These are phyloP conservation scores for Eristalis tenax DNA, from an alignment of 2,888 invertebrate species.

Conservation along the genomic window DNA sequence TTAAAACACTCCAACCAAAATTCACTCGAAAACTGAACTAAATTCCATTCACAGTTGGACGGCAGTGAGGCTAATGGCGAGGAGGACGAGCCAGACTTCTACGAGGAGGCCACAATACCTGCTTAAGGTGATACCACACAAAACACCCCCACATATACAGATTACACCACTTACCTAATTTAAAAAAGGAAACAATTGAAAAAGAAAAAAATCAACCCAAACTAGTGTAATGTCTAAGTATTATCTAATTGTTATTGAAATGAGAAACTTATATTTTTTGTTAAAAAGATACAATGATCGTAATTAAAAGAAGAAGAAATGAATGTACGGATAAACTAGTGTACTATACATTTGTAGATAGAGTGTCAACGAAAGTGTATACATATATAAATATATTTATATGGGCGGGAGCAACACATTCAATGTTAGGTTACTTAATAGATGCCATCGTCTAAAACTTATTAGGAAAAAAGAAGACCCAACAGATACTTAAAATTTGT, in stretches of 20 bases:
- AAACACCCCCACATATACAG: neutral
- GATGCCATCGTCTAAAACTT: neutral
- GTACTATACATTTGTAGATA: slow-evolving; percentile 58
- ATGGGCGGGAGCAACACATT: slow-evolving; percentile 53
- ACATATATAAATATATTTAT: slow-evolving; percentile 31
- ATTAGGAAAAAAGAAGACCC: neutral
- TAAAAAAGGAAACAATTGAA: slow-evolving; percentile 30
- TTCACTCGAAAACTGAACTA: neutral
- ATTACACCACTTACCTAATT: slow-evolving; percentile 30
- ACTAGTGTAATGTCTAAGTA: slow-evolving; percentile 57
- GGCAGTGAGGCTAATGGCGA: slow-evolving; percentile 91
- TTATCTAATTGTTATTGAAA: slow-evolving; percentile 63
- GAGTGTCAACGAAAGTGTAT: slow-evolving; percentile 55
- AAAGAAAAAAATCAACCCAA: slow-evolving; percentile 19
- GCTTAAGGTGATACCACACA: slow-evolving; percentile 82
- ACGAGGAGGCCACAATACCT: slow-evolving; percentile 93
- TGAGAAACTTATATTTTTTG: slow-evolving; percentile 41
- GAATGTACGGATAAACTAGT: slow-evolving; percentile 32
- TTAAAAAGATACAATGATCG: slow-evolving; percentile 11
- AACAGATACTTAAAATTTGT: slow-evolving; percentile 4
- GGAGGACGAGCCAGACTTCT: slow-evolving; percentile 96
- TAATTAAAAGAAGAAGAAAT: neutral
- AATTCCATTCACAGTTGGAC: slow-evolving; percentile 86
- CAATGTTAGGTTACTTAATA: slow-evolving; percentile 22
- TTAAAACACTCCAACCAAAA: neutral